Percentiles rank a stretch among this genome's conserved stretches.
Conservation (phyloP, 2,113 vertebrate genomes). For the Dinomys branickii region DNA sequence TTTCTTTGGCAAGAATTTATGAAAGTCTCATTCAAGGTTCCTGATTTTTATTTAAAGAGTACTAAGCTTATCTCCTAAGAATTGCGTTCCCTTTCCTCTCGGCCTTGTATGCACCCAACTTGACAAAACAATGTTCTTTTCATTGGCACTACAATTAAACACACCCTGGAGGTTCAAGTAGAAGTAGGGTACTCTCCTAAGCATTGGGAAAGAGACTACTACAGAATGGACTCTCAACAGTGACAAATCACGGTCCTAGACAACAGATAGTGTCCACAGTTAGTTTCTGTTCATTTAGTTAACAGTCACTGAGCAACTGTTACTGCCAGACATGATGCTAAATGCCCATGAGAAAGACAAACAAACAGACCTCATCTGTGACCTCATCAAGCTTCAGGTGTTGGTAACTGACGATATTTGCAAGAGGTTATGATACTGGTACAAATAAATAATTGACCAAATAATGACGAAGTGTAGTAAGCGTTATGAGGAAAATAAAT, state of each 20-base stretch:
- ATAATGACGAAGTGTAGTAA: neutral
- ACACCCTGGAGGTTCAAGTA: neutral
- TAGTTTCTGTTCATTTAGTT: neutral
- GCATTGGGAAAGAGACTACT: neutral
- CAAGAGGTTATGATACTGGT: neutral
- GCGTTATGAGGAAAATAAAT: neutral
- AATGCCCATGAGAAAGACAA: neutral
- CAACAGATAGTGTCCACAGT: neutral
- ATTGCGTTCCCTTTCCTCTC: rapidly evolving
- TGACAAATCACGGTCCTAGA: neutral
- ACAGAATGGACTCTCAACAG: neutral
- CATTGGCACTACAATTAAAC: neutral
- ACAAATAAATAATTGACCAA: neutral
- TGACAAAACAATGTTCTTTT: conserved; percentile 19
- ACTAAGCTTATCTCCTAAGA: conserved; percentile 25
- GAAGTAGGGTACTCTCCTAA: neutral
- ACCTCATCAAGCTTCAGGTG: neutral
- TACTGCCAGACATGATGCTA: neutral
- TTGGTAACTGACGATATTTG: neutral
- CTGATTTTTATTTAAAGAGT: conserved; percentile 10
- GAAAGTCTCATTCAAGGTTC: neutral
- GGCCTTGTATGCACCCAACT: neutral
- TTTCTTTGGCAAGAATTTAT: conserved; percentile 52
- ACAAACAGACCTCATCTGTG: neutral
- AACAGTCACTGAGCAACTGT: neutral